Evolutionary conservation across 1,140 invertebrate genomes (phyloP), one percentile per base, ranked within the genome.

Genomic region (Drosophila obscura): DNA sequence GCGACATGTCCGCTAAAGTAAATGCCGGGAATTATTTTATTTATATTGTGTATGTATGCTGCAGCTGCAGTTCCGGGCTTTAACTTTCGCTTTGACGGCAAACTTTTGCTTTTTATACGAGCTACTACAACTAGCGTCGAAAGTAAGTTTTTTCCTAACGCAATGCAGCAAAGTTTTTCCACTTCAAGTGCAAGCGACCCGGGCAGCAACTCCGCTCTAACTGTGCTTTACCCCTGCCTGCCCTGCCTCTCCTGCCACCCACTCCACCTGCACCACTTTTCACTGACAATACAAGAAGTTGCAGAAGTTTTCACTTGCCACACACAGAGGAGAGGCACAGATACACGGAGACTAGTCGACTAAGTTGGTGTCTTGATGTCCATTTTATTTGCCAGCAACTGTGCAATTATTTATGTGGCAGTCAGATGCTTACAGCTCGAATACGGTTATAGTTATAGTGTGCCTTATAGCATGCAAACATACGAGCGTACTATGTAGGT

Each of bases 381-480:
- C 84, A 88, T 87, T 88, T 88, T 77, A 82, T 81, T 73, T 83
- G 83, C 62, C 68, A 79, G 79, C 81, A 77, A 87, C 80, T 83
- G 71, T 64, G 61, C 83, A 87, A 87, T 87, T 87, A 88, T 88
- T 63, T 87, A 76, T 78, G 71, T 78, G 73, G 57, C 73, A 77
- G 73, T 58, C 45, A 69, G 28, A 39, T 53, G 51, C 61, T 45
- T 39, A 39, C 11, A 8, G 35, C 35, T 13, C 11, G 11, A 39
- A 39, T 39, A 39, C 4, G 26, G 6, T 28, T 13, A 39, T 11
- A 48, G 46, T 44, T 63, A 72, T 58, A 26, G 55, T 62, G 57
- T 19, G 52, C 24, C 39, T 31, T 51, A 43, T 52, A 13, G 9
- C 4, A 45, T 24, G 15, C 51, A 55, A 9, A 49, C 53, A 56